Conservation (phyloP, 2,113 vertebrate genomes). For the Neolamprologus falcicula region DNA sequence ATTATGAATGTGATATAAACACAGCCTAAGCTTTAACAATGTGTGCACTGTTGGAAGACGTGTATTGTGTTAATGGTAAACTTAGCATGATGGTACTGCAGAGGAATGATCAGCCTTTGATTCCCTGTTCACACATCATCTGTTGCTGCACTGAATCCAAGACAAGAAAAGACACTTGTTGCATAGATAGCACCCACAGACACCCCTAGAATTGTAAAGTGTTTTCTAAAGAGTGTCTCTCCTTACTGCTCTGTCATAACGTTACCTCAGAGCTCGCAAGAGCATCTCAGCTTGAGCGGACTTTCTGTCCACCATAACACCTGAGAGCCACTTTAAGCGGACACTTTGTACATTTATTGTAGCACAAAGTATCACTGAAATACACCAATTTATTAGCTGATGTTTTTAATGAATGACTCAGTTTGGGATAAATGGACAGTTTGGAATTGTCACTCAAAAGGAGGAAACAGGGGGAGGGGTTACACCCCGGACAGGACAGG, state of each 20-base stretch:
- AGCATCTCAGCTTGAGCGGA: neutral
- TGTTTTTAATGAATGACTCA: neutral
- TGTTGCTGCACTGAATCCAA: neutral
- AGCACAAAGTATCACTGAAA: neutral
- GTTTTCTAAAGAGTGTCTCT: neutral
- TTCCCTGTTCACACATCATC: neutral
- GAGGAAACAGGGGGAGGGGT: neutral
- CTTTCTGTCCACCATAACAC: neutral
- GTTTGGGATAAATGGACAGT: neutral
- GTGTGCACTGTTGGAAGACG: neutral
- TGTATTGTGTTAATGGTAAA: neutral
- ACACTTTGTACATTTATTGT: neutral
- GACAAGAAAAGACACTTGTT: neutral
- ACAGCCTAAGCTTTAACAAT: neutral
- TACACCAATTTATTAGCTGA: neutral
- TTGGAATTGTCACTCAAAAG: neutral
- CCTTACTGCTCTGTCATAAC: neutral
- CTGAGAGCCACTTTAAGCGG: neutral
- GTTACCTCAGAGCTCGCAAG: neutral
- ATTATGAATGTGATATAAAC: neutral
- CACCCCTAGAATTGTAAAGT: neutral
- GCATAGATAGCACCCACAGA: neutral
- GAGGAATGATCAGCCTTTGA: neutral
- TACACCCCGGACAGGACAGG: neutral
- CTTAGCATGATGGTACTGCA: neutral